Conservation (phyloP, 2,113 vertebrate genomes). For the Prochilodus magdalenae region DNA sequence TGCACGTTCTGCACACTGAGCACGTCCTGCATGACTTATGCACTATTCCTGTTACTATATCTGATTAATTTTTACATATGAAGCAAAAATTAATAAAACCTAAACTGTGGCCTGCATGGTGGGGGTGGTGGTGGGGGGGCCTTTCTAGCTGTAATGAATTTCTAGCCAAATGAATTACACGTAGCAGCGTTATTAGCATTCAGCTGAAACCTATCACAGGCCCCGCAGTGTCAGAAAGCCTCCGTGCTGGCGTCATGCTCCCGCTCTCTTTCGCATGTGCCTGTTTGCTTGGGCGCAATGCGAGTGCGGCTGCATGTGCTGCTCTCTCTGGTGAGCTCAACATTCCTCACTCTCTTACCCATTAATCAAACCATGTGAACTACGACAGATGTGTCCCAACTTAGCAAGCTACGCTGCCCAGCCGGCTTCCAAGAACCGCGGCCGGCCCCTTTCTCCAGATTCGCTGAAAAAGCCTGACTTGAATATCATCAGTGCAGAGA, state of each 20-base stretch:
- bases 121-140: no score
- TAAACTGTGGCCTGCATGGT: no score
- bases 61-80: no score
- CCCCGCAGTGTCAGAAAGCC: not conserved
- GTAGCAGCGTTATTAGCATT: not conserved
- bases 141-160: no score
- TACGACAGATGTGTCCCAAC: constrained; percentile 69
- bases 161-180: no score
- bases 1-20: no score
- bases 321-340: constrained; percentile 57
- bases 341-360: constrained; percentile 64
- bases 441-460: constrained; percentile 33
- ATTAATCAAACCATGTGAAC: constrained; percentile 69
- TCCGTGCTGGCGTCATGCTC: not conserved
- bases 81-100: no score
- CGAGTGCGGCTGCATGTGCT: constrained; percentile 16
- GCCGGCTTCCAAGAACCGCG: constrained; percentile 64
- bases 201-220: not conserved
- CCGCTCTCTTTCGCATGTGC: not conserved
- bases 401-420: constrained; percentile 57
- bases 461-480: constrained; percentile 32
- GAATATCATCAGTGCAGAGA: constrained; percentile 1
- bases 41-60: no score
- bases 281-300: constrained; percentile 1
- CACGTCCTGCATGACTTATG: no score